Base-by-base conservation (phyloP, 2,113 vertebrate genomes). In the Centropus bengalensis region DNA sequence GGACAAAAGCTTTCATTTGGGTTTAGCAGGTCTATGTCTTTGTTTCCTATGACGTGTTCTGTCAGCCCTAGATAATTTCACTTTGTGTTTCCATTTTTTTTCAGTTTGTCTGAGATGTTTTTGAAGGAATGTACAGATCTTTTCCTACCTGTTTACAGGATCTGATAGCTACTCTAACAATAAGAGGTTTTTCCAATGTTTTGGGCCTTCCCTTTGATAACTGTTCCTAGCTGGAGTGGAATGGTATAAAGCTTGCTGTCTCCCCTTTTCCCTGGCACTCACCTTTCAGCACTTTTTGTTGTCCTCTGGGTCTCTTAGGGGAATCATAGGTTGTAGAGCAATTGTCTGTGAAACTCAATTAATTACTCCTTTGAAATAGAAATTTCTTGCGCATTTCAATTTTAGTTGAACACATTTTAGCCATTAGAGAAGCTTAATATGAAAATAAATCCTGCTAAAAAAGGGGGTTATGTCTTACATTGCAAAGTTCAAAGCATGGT, bases 381-480 rank as follows among this genome's bases (percentile, higher is more conserved):
- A 71, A 52, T 76, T 88, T 85, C 67, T 89, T 51, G 7, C 47
- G 40, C 44, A 76, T 88, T 28, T 80, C 79, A 27, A 12, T 82
- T 88, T 88, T 76, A 69, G 58, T 59, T 88, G 70, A 76, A 84
- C 22, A 79, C 1, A 2, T 75, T 87, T 93, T 75, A 89, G 60
- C 82, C 27, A 82, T 75, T 33, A 47, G 75, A 82, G 70, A 52
- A 85, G 51, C 38, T 76, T 85, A 85, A 82, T 68, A n/a, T 40
- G 69, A 92, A 86, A 93, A 81, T 66, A 79, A 87, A 68, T 86
- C 91, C 44, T 86, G 86, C 63, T 84, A 58, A 79, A 87, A 40
- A 28, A 52, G n/a, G 49, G 88, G 58, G 20, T 82, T 82, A 59
- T 20, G 38, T 33, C 88, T 96, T 91, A 26, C 73, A 64, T 60